Base-by-base conservation (phyloP, 2,888 invertebrate species). In the Nomada fucata region DNA sequence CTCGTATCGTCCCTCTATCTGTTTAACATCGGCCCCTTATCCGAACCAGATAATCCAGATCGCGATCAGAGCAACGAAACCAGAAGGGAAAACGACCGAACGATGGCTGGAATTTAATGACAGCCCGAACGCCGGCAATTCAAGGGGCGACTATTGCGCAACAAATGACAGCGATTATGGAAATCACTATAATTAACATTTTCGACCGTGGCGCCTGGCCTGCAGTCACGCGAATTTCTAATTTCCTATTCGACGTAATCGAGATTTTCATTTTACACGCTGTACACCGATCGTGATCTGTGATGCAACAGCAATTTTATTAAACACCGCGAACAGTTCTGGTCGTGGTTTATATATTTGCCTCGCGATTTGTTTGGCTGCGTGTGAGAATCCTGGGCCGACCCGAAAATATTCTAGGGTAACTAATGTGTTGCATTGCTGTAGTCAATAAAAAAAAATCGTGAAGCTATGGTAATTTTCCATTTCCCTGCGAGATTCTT, bases 101-200 rank as follows among this genome's bases (percentile, higher is more conserved):
- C 59, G 69, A 60, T 61, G 42, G 18, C 44, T 52, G 44, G 69
- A 47, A 44, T 53, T 50, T 76, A 76, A 76, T 63, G 63, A 64
- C 71, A 57, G 71, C n/a, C 57, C 63, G 47, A 55, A 50, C 47
- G 47, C 20, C 23, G 53, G 23, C 47, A 70, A 76, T 76, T 71
- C 70, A 47, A 42, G 57, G n/a, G 47, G 64, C 64, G 42, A 50
- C 63, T 63, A 23, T 71, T 71, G 71, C 76, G 36, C 36, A 57
- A 76, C 71, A 70, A 71, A 76, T 76, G 71, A 76, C 50, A 47
- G 63, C 47, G 42, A 64, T 71, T 63, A 71, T 47, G 29, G 10
- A n/a, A 20, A 76, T 71, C 10, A 59, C 71, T 64, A 57, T 76
- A 63, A 76, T 76, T 76, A 71, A 70, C 23, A 26, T 26, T 47